Evolutionary conservation across 2,113 vertebrate genomes (phyloP).

Genomic region (Seriola aureovittata): DNA sequence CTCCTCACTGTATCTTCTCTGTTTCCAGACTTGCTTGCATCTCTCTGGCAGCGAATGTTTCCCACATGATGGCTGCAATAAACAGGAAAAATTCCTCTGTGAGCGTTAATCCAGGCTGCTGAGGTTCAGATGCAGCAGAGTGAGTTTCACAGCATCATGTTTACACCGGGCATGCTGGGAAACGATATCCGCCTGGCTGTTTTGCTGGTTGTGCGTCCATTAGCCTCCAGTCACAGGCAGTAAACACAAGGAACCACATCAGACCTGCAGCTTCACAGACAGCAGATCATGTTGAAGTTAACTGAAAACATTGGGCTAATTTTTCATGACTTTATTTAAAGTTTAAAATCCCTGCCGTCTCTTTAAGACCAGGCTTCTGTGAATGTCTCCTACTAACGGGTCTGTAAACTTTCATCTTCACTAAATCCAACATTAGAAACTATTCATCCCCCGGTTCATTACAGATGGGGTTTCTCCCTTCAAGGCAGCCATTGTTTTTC

Average conservation of each 20-base stretch:
- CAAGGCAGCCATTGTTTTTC: too few species aligned
- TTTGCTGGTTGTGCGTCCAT: conserved; percentile 13
- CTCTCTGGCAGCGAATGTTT: conserved; percentile 32
- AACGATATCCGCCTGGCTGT: background rate
- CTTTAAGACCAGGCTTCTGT: too few species aligned
- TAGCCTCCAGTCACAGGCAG: conserved; percentile 28
- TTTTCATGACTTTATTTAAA: conserved; percentile 2
- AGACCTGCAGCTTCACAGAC: background rate
- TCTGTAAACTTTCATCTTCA: too few species aligned
- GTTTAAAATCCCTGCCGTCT: background rate
- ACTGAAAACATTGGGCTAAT: background rate
- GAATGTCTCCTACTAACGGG: too few species aligned
- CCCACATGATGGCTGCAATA: conserved; percentile 51
- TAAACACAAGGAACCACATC: conserved; percentile 42
- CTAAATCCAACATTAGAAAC: too few species aligned
- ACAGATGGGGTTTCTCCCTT: too few species aligned
- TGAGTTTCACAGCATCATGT: conserved; percentile 32
- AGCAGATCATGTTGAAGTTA: background rate
- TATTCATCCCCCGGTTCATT: too few species aligned
- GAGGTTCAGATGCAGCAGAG: too few species aligned
- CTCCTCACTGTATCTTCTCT: conserved; percentile 31
- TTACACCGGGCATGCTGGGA: conserved; percentile 45
- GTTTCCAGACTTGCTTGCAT: conserved; percentile 17
- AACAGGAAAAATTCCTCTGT: background rate
- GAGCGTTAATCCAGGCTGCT: background rate